Evolutionary conservation across 2,888 invertebrate species (phyloP), one percentile per base, ranked within the genome.

Genomic region (Hemistola chrysoprasaria): DNA sequence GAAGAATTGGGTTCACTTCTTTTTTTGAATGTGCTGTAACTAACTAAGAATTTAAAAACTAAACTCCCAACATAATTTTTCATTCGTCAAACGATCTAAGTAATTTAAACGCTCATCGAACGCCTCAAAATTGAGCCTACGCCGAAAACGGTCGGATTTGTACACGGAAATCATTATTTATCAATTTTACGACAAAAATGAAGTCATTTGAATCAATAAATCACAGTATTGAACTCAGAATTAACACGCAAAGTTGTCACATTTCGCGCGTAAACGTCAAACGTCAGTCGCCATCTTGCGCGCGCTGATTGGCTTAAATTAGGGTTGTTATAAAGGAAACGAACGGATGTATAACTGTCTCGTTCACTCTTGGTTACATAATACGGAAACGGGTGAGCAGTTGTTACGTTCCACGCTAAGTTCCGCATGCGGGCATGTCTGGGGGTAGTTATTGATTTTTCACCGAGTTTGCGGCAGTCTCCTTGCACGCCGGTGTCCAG

Each of bases 241-340:
- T 71, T 75, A 73, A 38, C 70, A 64, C 69, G 66, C 55, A 69
- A 60, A 76, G 73, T 80, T 71, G 85, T 84, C 85, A 86, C 47
- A 77, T 83, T 86, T 84, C 75, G 78, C 86, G 85, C 84, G 75
- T 71, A 83, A 86, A 86, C 78, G 77, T 78, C 78, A 86, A 83
- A 84, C 71, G 82, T 82, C 84, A 84, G 56, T 72, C 50, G 75
- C 83, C 82, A 86, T 85, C 56, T 81, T 79, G 72, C 22, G 29
- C 22, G 24, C 50, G 48, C 62, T 66, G 64, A 86, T 86, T 87
- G 85, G 87, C 70, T 56, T 58, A 38, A 43, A 28, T 47, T 48
- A 56, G 83, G 83, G 81, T 75, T 74, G 79, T 76, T 75, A 62
- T 47, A 40, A 47, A 62, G 47, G 47, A 71, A 55, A 70, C 52